A percentile compares a stretch with the other conserved stretches of the same genome.
Evolutionary conservation across 2,888 invertebrate species (phyloP).

Genomic region (Caenorhabditis doughertyi): DNA sequence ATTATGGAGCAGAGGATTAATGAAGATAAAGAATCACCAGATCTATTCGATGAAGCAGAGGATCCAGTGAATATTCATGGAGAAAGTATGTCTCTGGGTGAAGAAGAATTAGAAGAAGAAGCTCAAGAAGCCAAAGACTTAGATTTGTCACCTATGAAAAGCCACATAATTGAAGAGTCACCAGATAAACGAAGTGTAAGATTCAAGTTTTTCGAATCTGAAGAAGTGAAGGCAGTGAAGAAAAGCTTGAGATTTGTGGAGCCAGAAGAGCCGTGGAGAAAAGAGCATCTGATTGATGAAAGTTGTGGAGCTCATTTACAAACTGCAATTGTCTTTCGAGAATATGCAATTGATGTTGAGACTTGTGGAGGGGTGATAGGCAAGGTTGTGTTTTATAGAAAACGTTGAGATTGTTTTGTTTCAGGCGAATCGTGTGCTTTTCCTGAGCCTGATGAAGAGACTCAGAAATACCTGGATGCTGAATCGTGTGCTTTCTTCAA

Average conservation of each 20-base stretch:
- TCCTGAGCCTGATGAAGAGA: constrained; percentile 7
- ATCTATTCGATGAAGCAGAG: constrained; percentile 10
- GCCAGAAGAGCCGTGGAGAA: constrained; percentile 22
- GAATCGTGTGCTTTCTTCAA: constrained; percentile 14
- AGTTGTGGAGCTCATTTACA: constrained; percentile 33
- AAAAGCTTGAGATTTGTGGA: constrained; percentile 38
- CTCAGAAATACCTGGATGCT: constrained; percentile 37
- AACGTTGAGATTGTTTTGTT: background rate
- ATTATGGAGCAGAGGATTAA: background rate
- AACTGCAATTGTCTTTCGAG: constrained; percentile 9
- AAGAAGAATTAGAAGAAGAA: constrained; percentile 33
- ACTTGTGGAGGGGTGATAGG: constrained; percentile 3
- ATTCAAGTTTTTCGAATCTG: background rate
- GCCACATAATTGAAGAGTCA: constrained; percentile 23
- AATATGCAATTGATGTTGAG: constrained; percentile 52
- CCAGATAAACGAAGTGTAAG: constrained; percentile 25
- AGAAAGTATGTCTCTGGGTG: no score
- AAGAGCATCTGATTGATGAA: constrained; percentile 46
- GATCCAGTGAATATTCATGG: constrained; percentile 40
- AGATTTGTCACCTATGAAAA: constrained; percentile 4
- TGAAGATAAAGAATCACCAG: background rate
- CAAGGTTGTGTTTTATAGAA: background rate
- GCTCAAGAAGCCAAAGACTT: background rate
- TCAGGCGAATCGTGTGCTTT: background rate
- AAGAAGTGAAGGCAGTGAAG: constrained; percentile 13